A percentile compares a stretch with the other conserved stretches of the same genome.
Conservation (phyloP, 2,797 vertebrate genomes). For the Trachurus trachurus region DNA sequence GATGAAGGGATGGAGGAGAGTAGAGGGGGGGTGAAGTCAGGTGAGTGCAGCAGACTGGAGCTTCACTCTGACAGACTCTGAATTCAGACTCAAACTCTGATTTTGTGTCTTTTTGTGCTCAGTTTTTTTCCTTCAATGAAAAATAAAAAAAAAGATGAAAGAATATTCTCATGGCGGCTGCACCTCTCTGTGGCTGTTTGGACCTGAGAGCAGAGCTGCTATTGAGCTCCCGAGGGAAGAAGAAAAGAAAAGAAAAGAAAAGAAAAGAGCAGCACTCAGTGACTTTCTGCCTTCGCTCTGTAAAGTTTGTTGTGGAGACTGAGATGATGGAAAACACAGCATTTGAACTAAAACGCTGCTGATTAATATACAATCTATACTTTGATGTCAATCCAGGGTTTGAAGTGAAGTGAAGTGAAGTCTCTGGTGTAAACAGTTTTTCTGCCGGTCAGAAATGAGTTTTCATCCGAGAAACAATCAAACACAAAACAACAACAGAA, state of each 20-base stretch:
- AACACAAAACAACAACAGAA: neutral
- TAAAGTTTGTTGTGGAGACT: neutral
- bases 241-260: neutral
- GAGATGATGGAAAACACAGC: neutral
- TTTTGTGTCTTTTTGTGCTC: neutral
- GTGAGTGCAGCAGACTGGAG: neutral
- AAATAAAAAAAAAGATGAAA: neutral
- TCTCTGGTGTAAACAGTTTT: neutral
- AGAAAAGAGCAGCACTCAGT: neutral
- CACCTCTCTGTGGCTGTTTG: neutral
- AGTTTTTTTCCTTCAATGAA: conserved; percentile 13
- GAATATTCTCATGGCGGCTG: neutral
- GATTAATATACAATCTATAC: neutral
- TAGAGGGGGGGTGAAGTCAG: neutral
- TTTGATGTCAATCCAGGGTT: neutral
- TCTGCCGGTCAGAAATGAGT: neutral
- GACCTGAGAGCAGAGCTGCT: neutral
- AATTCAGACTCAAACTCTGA: conserved; percentile 18
- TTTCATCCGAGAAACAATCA: neutral
- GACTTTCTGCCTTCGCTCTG: neutral
- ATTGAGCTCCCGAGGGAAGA: neutral
- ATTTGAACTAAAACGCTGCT: neutral
- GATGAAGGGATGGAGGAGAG: too few relatives aligned
- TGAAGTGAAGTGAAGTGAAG: neutral
- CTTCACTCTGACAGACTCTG: conserved; percentile 3